A percentile compares a stretch with the other conserved stretches of the same genome.
Evolutionary conservation across 2,113 vertebrate genomes (phyloP).

Genomic region (Pedetes capensis): DNA sequence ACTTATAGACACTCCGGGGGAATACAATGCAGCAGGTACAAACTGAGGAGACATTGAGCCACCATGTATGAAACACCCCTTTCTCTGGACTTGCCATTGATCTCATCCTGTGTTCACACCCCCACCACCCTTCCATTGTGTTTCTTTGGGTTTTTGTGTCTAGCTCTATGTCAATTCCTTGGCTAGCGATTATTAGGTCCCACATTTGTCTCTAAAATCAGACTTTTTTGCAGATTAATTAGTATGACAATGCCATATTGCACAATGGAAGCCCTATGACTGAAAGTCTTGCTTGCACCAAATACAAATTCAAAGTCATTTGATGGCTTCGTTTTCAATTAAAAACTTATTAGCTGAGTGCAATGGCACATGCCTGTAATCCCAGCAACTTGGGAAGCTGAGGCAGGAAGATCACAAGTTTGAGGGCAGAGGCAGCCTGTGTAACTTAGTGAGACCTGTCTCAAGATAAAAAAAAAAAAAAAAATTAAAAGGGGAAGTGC

Average conservation of each 20-base stretch:
- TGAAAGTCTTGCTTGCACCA: not conserved
- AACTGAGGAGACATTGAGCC: not conserved
- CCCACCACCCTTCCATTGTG: not conserved
- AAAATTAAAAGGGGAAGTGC: no score
- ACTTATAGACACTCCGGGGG: no score
- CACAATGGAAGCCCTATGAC: not conserved
- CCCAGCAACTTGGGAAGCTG: no score
- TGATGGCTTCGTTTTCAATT: not conserved
- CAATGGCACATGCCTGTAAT: no score
- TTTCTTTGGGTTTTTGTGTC: conserved; percentile 53
- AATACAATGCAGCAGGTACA: not conserved
- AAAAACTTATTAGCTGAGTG: conserved; percentile 31
- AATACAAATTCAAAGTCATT: not conserved
- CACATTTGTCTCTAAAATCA: conserved; percentile 13
- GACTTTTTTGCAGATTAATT: conserved; percentile 37
- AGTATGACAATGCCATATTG: not conserved
- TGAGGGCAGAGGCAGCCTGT: no score
- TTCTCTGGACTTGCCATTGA: not conserved
- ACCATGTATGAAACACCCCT: not conserved
- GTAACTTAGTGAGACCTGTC: no score
- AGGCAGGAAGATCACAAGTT: no score
- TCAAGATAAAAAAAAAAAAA: no score
- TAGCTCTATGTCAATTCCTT: conserved; percentile 11
- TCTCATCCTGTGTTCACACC: not conserved
- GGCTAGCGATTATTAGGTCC: not conserved